Conservation (phyloP, 2,113 vertebrate species). For the Eidolon helvum region DNA sequence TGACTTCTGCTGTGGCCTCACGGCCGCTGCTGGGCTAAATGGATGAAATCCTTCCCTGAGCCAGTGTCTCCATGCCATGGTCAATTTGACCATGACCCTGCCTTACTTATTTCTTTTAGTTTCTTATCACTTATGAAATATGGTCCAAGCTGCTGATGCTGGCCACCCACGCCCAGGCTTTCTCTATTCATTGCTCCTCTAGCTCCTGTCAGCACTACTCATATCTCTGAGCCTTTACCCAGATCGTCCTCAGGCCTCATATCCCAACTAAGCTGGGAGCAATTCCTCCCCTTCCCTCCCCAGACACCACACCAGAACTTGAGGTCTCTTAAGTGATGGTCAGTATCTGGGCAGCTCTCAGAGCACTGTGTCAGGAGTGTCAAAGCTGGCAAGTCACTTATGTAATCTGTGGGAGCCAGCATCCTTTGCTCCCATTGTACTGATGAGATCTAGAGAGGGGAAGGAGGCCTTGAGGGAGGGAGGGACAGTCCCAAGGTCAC, state of each 20-base stretch:
- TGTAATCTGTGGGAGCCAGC: background rate
- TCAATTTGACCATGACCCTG: background rate
- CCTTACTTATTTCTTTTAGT: background rate
- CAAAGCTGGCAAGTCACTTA: background rate
- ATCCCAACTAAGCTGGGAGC: no score
- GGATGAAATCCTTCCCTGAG: background rate
- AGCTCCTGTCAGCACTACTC: background rate
- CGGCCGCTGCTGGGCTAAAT: accelerated
- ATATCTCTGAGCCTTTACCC: background rate
- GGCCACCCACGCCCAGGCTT: background rate
- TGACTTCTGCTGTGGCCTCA: background rate
- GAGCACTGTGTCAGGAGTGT: accelerated
- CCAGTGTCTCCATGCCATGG: background rate
- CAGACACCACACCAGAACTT: background rate
- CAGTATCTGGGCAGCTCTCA: background rate
- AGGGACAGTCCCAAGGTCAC: background rate
- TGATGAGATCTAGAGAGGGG: background rate
- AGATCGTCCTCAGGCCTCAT: background rate
- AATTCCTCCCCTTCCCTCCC: no score
- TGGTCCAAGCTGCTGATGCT: background rate
- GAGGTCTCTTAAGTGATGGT: background rate
- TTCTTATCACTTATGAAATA: background rate
- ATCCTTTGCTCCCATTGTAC: background rate
- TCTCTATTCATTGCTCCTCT: accelerated
- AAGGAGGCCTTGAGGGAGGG: background rate